These are phyloP conservation scores for Bufo bufo DNA, from an alignment of 2,113 vertebrate species.

Conservation along the genomic window DNA sequence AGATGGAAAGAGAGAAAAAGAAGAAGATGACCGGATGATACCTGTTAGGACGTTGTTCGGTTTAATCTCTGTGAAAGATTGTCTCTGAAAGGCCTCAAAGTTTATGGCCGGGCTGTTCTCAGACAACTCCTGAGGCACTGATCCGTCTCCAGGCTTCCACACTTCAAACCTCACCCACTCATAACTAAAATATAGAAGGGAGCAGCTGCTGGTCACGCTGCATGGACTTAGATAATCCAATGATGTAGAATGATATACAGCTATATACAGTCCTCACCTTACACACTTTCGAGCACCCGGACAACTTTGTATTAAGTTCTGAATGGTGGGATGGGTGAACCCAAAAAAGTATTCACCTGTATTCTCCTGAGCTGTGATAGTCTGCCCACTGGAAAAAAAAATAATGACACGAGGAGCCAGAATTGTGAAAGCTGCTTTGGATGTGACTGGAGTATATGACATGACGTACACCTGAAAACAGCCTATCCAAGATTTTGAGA, in stretches of 20 bases:
- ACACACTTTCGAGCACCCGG: slow-evolving; percentile 76
- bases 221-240: neutral
- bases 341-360: slow-evolving; percentile 89
- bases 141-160: slow-evolving; percentile 77
- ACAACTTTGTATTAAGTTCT: slow-evolving; percentile 90
- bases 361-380: slow-evolving; percentile 70
- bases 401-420: neutral
- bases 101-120: slow-evolving; percentile 78
- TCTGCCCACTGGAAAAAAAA: slow-evolving; percentile 70
- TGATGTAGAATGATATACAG: neutral
- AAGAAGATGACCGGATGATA: neutral
- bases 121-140: slow-evolving; percentile 70
- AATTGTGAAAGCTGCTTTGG: neutral
- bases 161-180: slow-evolving; percentile 88
- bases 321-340: slow-evolving; percentile 86
- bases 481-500: no score
- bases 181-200: slow-evolving; percentile 71
- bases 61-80: slow-evolving; percentile 70
- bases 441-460: neutral
- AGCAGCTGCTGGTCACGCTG: no score
- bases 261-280: neutral
- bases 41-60: slow-evolving; percentile 25
- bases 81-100: slow-evolving; percentile 83
- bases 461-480: neutral
- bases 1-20: no score